A percentile compares a stretch with the other conserved stretches of the same genome.
These are phyloP conservation scores for Pithys albifrons DNA, from an alignment of 2,113 vertebrate genomes.

Conservation along the genomic window DNA sequence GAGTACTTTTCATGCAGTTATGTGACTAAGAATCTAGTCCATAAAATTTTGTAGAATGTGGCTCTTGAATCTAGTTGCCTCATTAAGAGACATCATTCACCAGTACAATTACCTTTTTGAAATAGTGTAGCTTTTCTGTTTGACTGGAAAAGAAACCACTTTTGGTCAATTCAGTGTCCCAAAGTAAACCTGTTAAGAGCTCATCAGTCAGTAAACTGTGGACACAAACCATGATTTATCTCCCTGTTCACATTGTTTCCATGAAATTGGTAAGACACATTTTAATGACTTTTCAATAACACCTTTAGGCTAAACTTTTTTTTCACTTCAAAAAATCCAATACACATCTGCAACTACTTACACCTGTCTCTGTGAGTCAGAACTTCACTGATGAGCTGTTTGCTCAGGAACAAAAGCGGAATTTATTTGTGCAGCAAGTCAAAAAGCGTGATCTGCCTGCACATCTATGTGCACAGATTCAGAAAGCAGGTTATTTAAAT, in stretches of 20 bases:
- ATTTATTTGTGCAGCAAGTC: conserved; percentile 13
- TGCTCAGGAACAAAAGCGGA: neutral
- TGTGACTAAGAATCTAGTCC: neutral
- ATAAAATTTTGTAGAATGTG: neutral
- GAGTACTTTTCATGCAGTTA: neutral
- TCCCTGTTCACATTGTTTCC: neutral
- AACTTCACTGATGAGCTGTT: neutral
- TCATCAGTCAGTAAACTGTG: neutral
- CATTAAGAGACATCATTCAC: neutral
- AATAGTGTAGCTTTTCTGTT: neutral
- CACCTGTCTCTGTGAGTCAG: neutral
- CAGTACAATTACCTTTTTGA: neutral
- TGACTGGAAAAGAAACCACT: neutral
- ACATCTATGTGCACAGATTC: neutral
- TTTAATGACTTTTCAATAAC: conserved; percentile 34
- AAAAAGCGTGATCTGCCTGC: neutral
- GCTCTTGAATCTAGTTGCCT: neutral
- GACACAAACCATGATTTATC: neutral
- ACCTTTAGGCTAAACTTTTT: conserved; percentile 17
- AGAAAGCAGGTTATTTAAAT: neutral
- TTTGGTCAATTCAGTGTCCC: neutral
- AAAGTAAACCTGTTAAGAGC: neutral
- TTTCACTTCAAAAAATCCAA: neutral
- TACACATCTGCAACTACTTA: conserved; percentile 26
- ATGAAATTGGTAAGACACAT: neutral